A percentile compares a stretch with the other conserved stretches of the same genome.
Conservation (phyloP, 2,888 invertebrate genomes). For the Drosophila basisetae region DNA sequence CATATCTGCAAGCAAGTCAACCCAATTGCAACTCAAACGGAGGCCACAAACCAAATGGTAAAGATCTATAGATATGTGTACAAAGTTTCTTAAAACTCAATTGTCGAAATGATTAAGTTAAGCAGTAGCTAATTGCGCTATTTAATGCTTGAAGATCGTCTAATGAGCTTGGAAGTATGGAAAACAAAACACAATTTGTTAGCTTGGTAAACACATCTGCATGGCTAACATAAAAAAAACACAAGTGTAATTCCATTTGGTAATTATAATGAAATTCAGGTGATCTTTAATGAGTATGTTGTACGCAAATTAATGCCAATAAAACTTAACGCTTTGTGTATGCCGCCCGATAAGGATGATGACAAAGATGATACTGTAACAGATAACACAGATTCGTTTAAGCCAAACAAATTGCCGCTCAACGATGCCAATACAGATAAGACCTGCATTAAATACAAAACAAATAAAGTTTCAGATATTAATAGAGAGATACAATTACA, state of each 20-base stretch:
- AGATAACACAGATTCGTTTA: slow-evolving; percentile 43
- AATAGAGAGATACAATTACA: slow-evolving; percentile 30
- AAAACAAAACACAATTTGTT: not conserved
- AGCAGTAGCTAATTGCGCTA: not conserved
- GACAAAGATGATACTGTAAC: slow-evolving; percentile 39
- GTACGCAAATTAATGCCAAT: slow-evolving; percentile 10
- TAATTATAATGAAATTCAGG: slow-evolving; percentile 1
- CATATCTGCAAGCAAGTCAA: slow-evolving; percentile 82
- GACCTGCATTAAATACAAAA: slow-evolving; percentile 58
- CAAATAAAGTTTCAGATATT: slow-evolving; percentile 72
- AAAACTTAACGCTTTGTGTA: slow-evolving; percentile 28
- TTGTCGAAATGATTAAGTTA: not conserved
- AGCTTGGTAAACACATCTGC: not conserved
- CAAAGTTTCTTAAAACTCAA: not conserved
- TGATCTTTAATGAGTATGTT: slow-evolving; percentile 2
- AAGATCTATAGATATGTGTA: not conserved
- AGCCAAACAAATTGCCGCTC: slow-evolving; percentile 31
- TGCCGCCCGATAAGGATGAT: slow-evolving; percentile 62
- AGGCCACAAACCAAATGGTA: slow-evolving; percentile 49
- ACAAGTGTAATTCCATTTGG: not conserved
- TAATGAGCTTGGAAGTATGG: not conserved
- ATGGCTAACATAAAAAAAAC: not conserved
- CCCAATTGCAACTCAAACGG: slow-evolving; percentile 60
- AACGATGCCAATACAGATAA: slow-evolving; percentile 53
- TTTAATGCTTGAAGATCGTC: not conserved